A percentile compares a stretch with the other conserved stretches of the same genome.
Evolutionary conservation across 2,113 vertebrate genomes (phyloP).

Genomic region (Antigone vipio): DNA sequence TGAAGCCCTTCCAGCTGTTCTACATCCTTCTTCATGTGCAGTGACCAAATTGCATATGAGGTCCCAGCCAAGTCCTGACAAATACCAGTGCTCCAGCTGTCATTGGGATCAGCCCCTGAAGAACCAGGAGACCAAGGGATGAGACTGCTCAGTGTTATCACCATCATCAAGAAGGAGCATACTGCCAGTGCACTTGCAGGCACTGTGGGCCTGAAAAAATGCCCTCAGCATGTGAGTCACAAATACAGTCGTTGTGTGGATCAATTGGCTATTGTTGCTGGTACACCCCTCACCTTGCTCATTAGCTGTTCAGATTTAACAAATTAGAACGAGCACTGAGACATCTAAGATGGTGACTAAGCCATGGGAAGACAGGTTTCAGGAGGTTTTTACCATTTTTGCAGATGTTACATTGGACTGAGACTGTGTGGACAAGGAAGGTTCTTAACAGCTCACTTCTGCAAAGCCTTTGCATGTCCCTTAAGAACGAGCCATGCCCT

Average conservation of each 20-base stretch:
- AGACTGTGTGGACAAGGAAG: background rate
- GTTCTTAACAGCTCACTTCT: background rate
- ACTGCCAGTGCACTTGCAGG: background rate
- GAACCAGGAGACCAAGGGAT: background rate
- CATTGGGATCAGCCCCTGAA: background rate
- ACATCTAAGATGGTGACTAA: background rate
- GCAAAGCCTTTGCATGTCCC: background rate
- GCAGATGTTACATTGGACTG: background rate
- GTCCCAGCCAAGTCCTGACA: background rate
- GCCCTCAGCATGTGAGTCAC: background rate
- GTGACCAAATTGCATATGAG: background rate
- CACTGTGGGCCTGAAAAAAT: background rate
- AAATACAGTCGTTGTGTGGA: background rate
- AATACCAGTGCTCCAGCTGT: background rate
- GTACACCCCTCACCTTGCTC: background rate
- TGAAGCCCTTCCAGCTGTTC: background rate
- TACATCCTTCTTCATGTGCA: background rate
- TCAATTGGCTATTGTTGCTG: background rate
- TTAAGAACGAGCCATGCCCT: background rate
- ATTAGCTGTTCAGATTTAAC: background rate
- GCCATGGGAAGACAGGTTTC: background rate
- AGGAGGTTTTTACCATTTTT: background rate
- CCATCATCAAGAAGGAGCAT: background rate
- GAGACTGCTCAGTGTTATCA: fast-evolving
- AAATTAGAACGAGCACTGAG: background rate